These are phyloP conservation scores for Actinernus sp. DNA, from an alignment of 92 coral and sea anemone genomes.

Conservation along the genomic window DNA sequence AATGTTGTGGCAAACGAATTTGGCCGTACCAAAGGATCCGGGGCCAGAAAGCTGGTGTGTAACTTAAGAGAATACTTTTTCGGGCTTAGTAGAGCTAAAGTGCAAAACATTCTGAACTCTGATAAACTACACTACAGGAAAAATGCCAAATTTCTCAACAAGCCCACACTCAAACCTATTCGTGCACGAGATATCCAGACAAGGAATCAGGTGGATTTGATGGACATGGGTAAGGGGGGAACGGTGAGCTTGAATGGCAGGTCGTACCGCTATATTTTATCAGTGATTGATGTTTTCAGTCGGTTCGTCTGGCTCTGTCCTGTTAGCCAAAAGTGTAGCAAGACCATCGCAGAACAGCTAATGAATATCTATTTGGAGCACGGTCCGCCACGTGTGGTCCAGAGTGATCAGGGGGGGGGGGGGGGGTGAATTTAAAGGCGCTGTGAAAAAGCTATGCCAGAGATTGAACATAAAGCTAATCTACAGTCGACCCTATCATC, in stretches of 20 bases:
- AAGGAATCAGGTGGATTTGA: conserved; percentile 49
- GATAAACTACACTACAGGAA: neutral
- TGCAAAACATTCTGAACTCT: neutral
- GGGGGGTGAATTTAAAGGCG: conserved; percentile 57
- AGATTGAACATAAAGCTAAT: conserved; percentile 14
- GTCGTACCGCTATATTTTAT: conserved; percentile 26
- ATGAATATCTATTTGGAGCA: conserved; percentile 15
- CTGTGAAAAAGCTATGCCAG: conserved; percentile 27
- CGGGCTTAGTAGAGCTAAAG: neutral
- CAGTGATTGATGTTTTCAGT: conserved; percentile 50
- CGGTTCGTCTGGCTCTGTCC: conserved; percentile 52
- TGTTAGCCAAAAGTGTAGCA: conserved; percentile 26
- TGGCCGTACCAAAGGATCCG: conserved; percentile 1
- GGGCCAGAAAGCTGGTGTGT: conserved; percentile 2
- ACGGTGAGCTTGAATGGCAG: conserved; percentile 13
- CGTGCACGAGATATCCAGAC: conserved; percentile 10
- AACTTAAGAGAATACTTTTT: neutral
- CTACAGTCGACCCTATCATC: conserved; percentile 55
- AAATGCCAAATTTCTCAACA: neutral
- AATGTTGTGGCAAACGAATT: conserved; percentile 2
- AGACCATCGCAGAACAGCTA: conserved; percentile 22
- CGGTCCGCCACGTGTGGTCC: conserved; percentile 44
- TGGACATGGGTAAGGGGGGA: conserved; percentile 36
- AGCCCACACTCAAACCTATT: neutral
- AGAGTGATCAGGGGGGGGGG: conserved; percentile 59